Evolutionary conservation across 2,113 vertebrate species (phyloP).

Genomic region (Amphilophus citrinellus): DNA sequence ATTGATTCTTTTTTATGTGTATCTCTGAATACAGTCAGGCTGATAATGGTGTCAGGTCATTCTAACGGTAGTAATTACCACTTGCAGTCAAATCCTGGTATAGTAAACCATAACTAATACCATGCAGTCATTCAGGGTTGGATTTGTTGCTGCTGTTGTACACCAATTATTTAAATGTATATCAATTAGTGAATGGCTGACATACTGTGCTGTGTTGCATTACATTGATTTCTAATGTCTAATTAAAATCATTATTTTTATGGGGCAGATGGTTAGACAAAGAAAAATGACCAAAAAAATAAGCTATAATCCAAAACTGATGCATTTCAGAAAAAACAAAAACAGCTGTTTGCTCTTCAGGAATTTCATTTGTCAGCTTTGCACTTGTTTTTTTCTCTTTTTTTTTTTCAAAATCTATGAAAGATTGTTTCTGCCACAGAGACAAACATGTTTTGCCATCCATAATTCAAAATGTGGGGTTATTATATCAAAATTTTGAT

Average conservation of each 20-base stretch:
- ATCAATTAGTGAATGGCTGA: background rate
- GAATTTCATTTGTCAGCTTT: background rate
- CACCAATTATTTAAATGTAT: background rate
- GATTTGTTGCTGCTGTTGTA: background rate
- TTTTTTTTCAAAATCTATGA: background rate
- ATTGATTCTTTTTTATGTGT: conserved; percentile 4
- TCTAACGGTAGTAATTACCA: background rate
- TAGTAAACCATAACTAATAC: background rate
- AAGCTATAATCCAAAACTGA: background rate
- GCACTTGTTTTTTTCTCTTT: background rate
- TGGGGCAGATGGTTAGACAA: background rate
- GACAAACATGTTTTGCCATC: background rate
- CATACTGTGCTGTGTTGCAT: background rate
- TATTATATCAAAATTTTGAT: too few relatives aligned
- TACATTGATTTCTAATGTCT: background rate
- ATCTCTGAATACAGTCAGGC: background rate
- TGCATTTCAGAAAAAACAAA: background rate
- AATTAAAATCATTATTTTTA: background rate
- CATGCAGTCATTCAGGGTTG: background rate
- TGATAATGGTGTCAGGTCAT: background rate
- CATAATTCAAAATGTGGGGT: too few relatives aligned
- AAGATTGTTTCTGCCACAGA: background rate
- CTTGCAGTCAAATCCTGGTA: conserved; percentile 12
- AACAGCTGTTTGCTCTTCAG: background rate
- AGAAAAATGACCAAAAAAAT: background rate